A percentile compares a stretch with the other conserved stretches of the same genome.
Evolutionary conservation across 2,888 invertebrate genomes (phyloP).

Genomic region (Polymixis lichenea): DNA sequence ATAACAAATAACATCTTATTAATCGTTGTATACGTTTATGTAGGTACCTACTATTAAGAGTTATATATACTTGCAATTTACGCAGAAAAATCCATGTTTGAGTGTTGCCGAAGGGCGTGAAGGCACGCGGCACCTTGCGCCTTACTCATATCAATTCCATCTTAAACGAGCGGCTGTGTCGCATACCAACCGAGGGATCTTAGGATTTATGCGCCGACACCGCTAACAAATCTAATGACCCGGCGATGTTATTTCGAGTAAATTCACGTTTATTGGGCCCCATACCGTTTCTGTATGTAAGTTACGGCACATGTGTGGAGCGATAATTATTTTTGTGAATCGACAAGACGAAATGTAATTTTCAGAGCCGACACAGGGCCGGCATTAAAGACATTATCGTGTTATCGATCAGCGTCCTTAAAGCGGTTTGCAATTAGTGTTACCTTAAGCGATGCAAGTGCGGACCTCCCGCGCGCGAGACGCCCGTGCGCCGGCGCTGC

Average conservation of each 20-base stretch:
- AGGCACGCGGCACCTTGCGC: slow-evolving; percentile 81
- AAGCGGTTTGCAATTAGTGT: slow-evolving; percentile 86
- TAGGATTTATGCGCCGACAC: slow-evolving; percentile 69
- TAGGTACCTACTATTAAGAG: slow-evolving; percentile 14
- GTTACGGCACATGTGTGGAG: slow-evolving; percentile 68
- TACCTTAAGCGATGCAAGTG: slow-evolving; percentile 72
- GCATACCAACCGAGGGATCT: slow-evolving; percentile 78
- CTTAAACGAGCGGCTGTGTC: slow-evolving; percentile 78
- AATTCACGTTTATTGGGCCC: slow-evolving; percentile 55
- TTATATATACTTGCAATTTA: slow-evolving; percentile 52
- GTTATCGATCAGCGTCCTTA: slow-evolving; percentile 87
- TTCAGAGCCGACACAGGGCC: slow-evolving; percentile 77
- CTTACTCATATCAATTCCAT: slow-evolving; percentile 81
- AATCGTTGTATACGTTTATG: not conserved
- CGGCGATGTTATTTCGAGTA: slow-evolving; percentile 56
- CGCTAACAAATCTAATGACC: slow-evolving; percentile 69
- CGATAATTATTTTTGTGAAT: slow-evolving; percentile 68
- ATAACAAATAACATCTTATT: not conserved
- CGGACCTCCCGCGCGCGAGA: slow-evolving; percentile 82
- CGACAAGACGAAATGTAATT: slow-evolving; percentile 78
- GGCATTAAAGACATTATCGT: slow-evolving; percentile 87
- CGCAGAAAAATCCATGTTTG: slow-evolving; percentile 60
- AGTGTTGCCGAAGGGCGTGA: slow-evolving; percentile 78
- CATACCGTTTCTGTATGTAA: slow-evolving; percentile 51
- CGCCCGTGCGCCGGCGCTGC: slow-evolving; percentile 75